Evolutionary conservation across 2,797 vertebrate species (phyloP), one percentile per base, ranked within the genome.

Genomic region (Etheostoma perlongum): DNA sequence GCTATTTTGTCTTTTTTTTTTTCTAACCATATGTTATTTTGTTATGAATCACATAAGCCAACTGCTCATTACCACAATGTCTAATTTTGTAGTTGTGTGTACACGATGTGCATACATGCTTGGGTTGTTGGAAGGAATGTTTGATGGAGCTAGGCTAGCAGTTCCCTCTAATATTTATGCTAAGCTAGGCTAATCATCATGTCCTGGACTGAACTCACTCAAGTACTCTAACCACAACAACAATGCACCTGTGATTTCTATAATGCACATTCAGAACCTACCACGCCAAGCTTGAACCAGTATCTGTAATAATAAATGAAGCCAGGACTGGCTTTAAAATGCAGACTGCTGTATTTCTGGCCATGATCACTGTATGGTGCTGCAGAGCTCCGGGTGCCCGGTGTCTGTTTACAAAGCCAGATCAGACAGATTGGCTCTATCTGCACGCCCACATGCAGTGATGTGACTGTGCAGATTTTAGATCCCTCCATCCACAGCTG

Each of bases 331-430:
- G 33, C 47, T 54, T 59, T 78, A 16, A 40, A 63, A 76, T 11
- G 23, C 25, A 52, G 49, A 33, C 55, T 65, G 48, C 18, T 58
- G 66, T 60, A 23, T 72, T 27, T 44, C 40, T 42, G 40, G 5
- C 9, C 27, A 25, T 40, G n/a, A 11, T 11, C 36, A 4, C 10
- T 11, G 10, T 11, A 8, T 16, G 49, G 25, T 62, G 46, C 67
- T 52, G 40, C 78, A 76, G 65, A 79, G 61, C 48, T 58, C 15
- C 2, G 23, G 16, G 30, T 54, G 71, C 21, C 60, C 62, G 61
- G 23, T 70, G 46, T 69, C 7, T 75, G 61, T 57, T 74, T 65
- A n/a, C 44, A 59, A 57, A 71, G 52, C 57, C 79, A 74, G 60
- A 44, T 72, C 5, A 42, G 47, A 48, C 23, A 64, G 80, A 77